These are phyloP conservation scores for Zaprionus taronus DNA, from an alignment of 1,140 invertebrate species.

Conservation along the genomic window DNA sequence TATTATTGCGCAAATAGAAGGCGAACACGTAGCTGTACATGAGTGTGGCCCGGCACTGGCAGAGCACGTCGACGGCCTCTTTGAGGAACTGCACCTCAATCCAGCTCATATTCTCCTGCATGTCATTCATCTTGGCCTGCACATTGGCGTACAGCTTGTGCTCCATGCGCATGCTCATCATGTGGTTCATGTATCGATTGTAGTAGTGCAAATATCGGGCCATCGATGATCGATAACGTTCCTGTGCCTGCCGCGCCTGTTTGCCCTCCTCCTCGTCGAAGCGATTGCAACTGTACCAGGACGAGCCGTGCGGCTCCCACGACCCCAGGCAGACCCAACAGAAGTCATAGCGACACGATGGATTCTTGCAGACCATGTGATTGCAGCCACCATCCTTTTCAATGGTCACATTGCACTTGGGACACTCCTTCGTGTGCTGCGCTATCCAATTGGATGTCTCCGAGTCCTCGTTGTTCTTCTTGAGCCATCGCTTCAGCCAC, in stretches of 20 bases:
- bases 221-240: slow-evolving; percentile 94
- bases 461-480: slow-evolving; percentile 99
- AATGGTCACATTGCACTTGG: slow-evolving; percentile 99
- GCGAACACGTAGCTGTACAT: slow-evolving; percentile 99
- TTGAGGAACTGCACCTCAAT: slow-evolving; percentile 99
- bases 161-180: slow-evolving; percentile 99
- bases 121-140: slow-evolving; percentile 99
- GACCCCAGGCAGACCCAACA: slow-evolving; percentile 99
- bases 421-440: slow-evolving; percentile 99
- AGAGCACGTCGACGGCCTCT: slow-evolving; percentile 98
- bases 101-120: slow-evolving; percentile 99
- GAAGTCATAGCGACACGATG: slow-evolving; percentile 98
- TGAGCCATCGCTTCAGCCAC: slow-evolving; percentile 97
- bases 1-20: slow-evolving; percentile 98
- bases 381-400: slow-evolving; percentile 99
- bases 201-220: slow-evolving; percentile 95
- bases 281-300: slow-evolving; percentile 99
- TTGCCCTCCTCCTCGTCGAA: slow-evolving; percentile 99
- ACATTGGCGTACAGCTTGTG: slow-evolving; percentile 97
- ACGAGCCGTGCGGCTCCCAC: slow-evolving; percentile 99
- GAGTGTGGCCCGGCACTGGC: slow-evolving; percentile 97
- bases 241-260: slow-evolving; percentile 97
- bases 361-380: slow-evolving; percentile 99
- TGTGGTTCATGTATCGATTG: slow-evolving; percentile 99
- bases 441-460: slow-evolving; percentile 99